A percentile compares a stretch with the other conserved stretches of the same genome.
Conservation (phyloP, 1,140 invertebrate species). For the Drosophila mauritiana region DNA sequence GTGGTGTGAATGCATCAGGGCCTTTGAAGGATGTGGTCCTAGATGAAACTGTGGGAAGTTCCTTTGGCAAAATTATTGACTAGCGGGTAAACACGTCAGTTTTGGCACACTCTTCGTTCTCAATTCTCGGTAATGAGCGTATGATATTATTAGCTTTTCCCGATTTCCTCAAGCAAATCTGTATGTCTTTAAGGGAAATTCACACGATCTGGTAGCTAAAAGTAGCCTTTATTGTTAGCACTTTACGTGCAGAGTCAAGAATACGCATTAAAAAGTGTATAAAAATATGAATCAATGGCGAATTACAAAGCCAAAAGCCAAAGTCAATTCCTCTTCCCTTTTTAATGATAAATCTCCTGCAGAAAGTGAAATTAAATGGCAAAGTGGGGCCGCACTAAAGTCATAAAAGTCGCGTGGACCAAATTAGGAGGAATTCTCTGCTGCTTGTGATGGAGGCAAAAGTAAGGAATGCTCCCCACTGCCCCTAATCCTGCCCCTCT, state of each 20-base stretch:
- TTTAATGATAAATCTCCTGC: conserved; percentile 44
- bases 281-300: conserved; percentile 75
- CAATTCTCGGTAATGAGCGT: background rate
- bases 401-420: conserved; percentile 83
- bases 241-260: conserved; percentile 1
- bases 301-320: conserved; percentile 49
- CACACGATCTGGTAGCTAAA: conserved; percentile 5
- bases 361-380: conserved; percentile 68
- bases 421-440: conserved; percentile 70
- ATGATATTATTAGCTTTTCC: conserved; percentile 17
- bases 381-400: conserved; percentile 66
- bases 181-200: background rate
- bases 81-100: conserved; percentile 8
- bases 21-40: conserved; percentile 60
- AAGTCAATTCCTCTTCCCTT: conserved; percentile 25
- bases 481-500: conserved; percentile 9
- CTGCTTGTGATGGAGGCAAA: conserved; percentile 33
- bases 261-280: conserved; percentile 53
- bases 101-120: background rate
- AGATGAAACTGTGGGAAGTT: conserved; percentile 19
- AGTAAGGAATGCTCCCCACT: conserved; percentile 22
- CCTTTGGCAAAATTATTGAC: conserved; percentile 61
- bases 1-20: conserved; percentile 71
- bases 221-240: conserved; percentile 34
- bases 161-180: background rate